Conservation (phyloP, 2,113 vertebrate species). For the Bagarius yarrelli region DNA sequence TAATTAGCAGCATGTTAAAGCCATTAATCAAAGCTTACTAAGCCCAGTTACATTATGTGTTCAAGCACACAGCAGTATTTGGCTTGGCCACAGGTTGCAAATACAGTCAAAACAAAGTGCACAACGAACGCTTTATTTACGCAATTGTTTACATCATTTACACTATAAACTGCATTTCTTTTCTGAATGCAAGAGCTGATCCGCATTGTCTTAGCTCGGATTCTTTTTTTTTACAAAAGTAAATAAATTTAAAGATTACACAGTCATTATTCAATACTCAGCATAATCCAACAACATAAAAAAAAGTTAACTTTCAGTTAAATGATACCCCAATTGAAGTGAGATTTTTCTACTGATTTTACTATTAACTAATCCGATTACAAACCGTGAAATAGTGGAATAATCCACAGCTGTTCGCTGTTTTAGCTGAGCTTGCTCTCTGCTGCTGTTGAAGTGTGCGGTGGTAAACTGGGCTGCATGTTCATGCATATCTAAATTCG, state of each 20-base stretch:
- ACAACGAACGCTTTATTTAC: constrained; percentile 35
- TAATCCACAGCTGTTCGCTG: not conserved
- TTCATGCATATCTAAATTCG: constrained; percentile 20
- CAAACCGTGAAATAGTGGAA: constrained; percentile 3
- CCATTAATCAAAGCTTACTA: constrained; percentile 73
- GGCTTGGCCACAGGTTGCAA: constrained; percentile 59
- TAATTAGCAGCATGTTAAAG: constrained; percentile 71
- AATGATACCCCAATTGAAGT: not conserved
- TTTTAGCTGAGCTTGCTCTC: not conserved
- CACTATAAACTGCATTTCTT: not conserved
- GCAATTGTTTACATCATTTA: not conserved
- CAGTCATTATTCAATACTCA: not conserved
- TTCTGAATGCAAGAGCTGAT: not conserved
- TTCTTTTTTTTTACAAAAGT: not conserved
- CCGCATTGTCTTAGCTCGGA: not conserved
- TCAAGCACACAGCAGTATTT: constrained; percentile 68
- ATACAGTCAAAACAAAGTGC: constrained; percentile 56
- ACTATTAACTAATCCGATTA: not conserved
- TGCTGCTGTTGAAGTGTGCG: not conserved
- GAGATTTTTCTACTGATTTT: not conserved
- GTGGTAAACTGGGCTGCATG: constrained; percentile 25
- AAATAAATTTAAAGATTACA: not conserved
- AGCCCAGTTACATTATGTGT: constrained; percentile 69
- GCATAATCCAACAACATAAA: not conserved
- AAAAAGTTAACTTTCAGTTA: constrained; percentile 1